Evolutionary conservation across 2,888 invertebrate species (phyloP), one percentile per base, ranked within the genome.

Genomic region (Eilema depressum): DNA sequence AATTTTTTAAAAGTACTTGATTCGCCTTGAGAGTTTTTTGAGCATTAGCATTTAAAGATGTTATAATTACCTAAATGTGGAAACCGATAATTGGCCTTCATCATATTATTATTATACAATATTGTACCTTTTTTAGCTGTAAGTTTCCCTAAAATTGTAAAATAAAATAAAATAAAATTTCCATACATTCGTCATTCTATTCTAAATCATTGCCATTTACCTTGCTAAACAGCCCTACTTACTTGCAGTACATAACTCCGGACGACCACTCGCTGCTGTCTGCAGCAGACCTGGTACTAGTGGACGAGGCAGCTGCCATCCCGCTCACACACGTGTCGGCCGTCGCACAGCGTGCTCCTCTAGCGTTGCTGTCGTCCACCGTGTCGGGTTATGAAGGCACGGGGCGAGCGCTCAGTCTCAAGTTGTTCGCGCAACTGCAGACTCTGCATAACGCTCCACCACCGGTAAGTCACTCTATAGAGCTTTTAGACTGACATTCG

Each of bases 291-390:
- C 92, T 99, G 59, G 96, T 99, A 47, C 97, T 99, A 0, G 99
- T 99, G 71, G 99, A 99, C 91, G 99, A 99, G 92, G 99, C 99
- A 2, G 99, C 99, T 0, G 99, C 99, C 11, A 99, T 99, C 81
- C 99, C 99, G 0, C 94, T 99, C 71, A 98, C 98, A 0, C 96
- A 98, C 83, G 99, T 99, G 0, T 98, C 98, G 79, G 96, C 97
- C 63, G 96, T 97, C 2, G 97, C 99, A 91, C 96, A 98, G 70
- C 98, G 98, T 0, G 98, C 99, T 0, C 99, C 99, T 85, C 96
- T 99, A 53, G 98, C 99, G 17, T 98, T 99, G 88, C 96, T 99
- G 88, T 97, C 99, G 0, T 99, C 99, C 0, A 99, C 99, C 0
- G 98, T 99, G 60, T 98, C 99, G 85, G 99, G 99, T 0, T 99